These are phyloP conservation scores for Regulus satrapa DNA, from an alignment of 2,113 vertebrate genomes.

Conservation along the genomic window DNA sequence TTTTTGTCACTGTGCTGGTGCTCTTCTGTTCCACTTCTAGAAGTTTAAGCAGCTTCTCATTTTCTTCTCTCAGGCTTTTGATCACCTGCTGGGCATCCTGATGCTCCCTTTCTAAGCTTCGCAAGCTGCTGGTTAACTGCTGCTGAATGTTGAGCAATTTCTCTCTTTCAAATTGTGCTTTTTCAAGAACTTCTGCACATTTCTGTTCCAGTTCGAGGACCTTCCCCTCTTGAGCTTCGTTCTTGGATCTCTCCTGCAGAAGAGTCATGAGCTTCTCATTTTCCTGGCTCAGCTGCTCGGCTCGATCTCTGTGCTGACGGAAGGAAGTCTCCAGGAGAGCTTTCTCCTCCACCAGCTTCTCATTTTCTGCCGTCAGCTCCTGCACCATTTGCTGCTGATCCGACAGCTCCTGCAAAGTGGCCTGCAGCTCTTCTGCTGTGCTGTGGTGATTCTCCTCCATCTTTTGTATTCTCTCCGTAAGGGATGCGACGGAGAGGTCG, in stretches of 20 bases:
- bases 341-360: conserved; percentile 89
- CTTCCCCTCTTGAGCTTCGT: conserved; percentile 74
- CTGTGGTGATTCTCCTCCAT: conserved; percentile 97
- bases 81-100: conserved; percentile 80
- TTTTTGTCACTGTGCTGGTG: conserved; percentile 45
- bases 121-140: conserved; percentile 88
- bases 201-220: conserved; percentile 85
- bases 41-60: conserved; percentile 73
- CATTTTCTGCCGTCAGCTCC: conserved; percentile 91
- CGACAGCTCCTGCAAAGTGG: conserved; percentile 90
- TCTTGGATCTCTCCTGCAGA: conserved; percentile 81
- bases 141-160: conserved; percentile 94
- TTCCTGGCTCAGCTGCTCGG: conserved; percentile 87
- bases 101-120: conserved; percentile 87
- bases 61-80: conserved; percentile 79
- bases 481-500: conserved; percentile 82
- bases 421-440: conserved; percentile 92
- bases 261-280: conserved; percentile 83
- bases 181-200: conserved; percentile 84
- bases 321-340: conserved; percentile 87
- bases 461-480: conserved; percentile 89
- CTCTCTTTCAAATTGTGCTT: conserved; percentile 89
- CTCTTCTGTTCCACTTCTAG: conserved; percentile 77
- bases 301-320: conserved; percentile 86
- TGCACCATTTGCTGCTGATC: conserved; percentile 96